Evolutionary conservation across 2,888 invertebrate genomes (phyloP).

Genomic region (Drosophila peninsularis): DNA sequence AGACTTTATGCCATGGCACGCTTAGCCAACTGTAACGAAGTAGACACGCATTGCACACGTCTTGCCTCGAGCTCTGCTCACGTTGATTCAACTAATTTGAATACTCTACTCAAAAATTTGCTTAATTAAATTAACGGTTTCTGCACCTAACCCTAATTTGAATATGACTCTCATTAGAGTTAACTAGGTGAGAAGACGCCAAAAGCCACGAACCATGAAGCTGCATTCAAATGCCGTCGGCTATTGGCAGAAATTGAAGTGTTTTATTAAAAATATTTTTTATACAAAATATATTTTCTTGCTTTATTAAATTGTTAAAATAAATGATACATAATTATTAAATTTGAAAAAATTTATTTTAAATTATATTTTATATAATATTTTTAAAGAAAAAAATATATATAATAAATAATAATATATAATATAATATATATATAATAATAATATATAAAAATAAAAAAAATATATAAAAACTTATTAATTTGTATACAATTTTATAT

Average conservation of each 20-base stretch:
- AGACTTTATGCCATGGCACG: slow-evolving; percentile 5
- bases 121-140: slow-evolving; percentile 43
- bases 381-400: neutral
- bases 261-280: neutral
- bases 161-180: slow-evolving; percentile 30
- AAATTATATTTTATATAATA: neutral
- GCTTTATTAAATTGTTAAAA: too few species aligned
- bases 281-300: too few species aligned
- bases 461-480: too few species aligned
- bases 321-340: too few species aligned
- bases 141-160: slow-evolving; percentile 42
- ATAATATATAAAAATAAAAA: too few species aligned
- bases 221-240: slow-evolving; percentile 30
- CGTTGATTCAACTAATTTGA: slow-evolving; percentile 41
- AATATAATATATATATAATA: too few species aligned
- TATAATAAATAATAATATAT: neutral
- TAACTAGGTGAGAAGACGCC: neutral
- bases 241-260: neutral
- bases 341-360: too few species aligned
- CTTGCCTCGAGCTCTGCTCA: slow-evolving; percentile 14
- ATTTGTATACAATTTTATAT: too few species aligned
- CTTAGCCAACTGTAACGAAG: slow-evolving; percentile 28
- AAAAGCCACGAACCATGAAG: slow-evolving; percentile 31
- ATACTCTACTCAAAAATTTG: slow-evolving; percentile 47
- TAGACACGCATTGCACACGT: neutral